A percentile compares a stretch with the other conserved stretches of the same genome.
Conservation (phyloP, 2,113 vertebrate genomes). For the Hippocampus abdominalis region DNA sequence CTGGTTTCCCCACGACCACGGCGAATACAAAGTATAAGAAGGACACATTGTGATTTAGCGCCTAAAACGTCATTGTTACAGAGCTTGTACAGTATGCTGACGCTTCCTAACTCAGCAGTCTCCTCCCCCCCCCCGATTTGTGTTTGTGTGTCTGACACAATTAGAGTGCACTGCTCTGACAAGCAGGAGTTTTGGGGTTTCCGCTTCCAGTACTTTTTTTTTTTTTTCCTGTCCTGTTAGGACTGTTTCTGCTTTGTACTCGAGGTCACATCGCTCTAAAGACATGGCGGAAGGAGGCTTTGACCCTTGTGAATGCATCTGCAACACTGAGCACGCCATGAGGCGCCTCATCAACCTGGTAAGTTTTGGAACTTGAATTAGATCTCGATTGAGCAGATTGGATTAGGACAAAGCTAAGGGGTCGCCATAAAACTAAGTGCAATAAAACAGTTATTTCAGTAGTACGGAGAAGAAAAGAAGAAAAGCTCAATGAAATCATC, state of each 20-base stretch:
- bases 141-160: conserved; percentile 8
- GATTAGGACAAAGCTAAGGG: not conserved
- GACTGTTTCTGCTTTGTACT: conserved; percentile 8
- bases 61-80: not conserved
- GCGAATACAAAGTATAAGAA: not conserved
- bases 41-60: not conserved
- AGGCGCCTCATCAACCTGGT: conserved; percentile 95
- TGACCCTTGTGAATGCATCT: conserved; percentile 97
- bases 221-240: conserved; percentile 10
- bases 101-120: conserved; percentile 17
- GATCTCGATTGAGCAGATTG: not conserved
- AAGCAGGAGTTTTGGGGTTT: conserved; percentile 26
- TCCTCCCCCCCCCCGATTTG: conserved; percentile 47
- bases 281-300: conserved; percentile 95
- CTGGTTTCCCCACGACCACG: not conserved
- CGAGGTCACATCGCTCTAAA: conserved; percentile 40
- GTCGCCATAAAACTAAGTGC: not conserved
- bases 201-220: conserved; percentile 11
- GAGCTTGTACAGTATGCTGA: conserved; percentile 1
- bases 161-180: conserved; percentile 25
- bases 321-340: conserved; percentile 94
- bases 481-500: not conserved
- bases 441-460: conserved; percentile 2
- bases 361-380: conserved; percentile 49
- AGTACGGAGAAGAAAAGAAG: not conserved